phyloP scores from a whole-genome alignment of 2,888 invertebrate species.

The Cinara cedri region DNA sequence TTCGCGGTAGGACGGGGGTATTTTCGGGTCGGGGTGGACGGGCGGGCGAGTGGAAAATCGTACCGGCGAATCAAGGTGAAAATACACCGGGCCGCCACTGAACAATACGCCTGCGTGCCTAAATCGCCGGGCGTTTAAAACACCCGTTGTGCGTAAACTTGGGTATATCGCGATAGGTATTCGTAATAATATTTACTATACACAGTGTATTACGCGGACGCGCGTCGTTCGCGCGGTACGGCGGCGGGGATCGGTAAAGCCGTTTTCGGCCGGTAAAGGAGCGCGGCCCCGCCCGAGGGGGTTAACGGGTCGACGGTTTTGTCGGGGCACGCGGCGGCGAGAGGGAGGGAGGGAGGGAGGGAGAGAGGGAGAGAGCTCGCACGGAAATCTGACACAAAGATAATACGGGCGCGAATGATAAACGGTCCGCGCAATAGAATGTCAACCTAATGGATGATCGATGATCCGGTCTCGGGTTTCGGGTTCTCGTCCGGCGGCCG shows the following conservation, averaged over 20 bases:
- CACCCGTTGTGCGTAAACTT: too few species aligned
- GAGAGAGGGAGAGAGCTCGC: neutral
- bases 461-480: conserved; percentile 54
- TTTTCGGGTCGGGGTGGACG: too few species aligned
- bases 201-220: too few species aligned
- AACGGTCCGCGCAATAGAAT: conserved; percentile 53
- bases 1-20: too few species aligned
- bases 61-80: too few species aligned
- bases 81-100: too few species aligned
- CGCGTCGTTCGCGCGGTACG: neutral
- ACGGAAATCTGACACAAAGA: conserved; percentile 55
- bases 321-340: conserved; percentile 1
- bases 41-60: too few species aligned
- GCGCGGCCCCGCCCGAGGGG: neutral
- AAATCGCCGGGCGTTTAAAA: neutral
- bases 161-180: too few species aligned
- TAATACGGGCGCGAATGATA: conserved; percentile 55
- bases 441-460: conserved; percentile 57
- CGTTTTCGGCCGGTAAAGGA: neutral
- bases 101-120: too few species aligned
- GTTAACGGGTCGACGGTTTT: conserved; percentile 55
- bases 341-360: neutral
- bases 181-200: too few species aligned
- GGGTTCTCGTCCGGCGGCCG: neutral
- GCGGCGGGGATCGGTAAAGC: neutral